These are phyloP conservation scores for Omphaloscelis lunosa DNA, from an alignment of 2,888 invertebrate species.

Conservation along the genomic window DNA sequence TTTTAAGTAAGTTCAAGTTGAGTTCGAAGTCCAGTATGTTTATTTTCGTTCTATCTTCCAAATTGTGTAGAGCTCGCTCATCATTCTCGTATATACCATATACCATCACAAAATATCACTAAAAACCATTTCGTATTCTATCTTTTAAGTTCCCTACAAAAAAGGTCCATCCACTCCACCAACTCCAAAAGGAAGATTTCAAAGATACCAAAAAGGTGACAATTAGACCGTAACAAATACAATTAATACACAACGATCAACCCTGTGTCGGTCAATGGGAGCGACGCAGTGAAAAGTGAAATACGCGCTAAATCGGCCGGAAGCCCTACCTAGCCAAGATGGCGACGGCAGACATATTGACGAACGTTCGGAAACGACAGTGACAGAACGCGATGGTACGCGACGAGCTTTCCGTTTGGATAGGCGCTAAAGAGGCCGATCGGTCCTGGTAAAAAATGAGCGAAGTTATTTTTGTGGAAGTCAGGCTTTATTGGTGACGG, in stretches of 20 bases:
- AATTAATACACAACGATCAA: constrained; percentile 67
- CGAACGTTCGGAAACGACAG: constrained; percentile 74
- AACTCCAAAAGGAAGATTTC: constrained; percentile 59
- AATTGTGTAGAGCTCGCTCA: not conserved
- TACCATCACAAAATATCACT: not conserved
- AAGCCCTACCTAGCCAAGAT: constrained; percentile 70
- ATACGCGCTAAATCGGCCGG: constrained; percentile 70
- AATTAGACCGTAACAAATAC: constrained; percentile 69
- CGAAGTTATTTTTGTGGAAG: constrained; percentile 63
- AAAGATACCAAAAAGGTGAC: constrained; percentile 64
- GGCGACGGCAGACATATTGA: constrained; percentile 76
- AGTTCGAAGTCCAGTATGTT: not conserved
- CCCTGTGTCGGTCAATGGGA: constrained; percentile 65
- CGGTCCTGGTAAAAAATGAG: constrained; percentile 64
- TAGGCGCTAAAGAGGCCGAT: constrained; percentile 65
- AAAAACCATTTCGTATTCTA: constrained; percentile 12
- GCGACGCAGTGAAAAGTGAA: constrained; percentile 72
- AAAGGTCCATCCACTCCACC: constrained; percentile 54
- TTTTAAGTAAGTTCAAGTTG: not conserved
- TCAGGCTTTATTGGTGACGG: constrained; percentile 56
- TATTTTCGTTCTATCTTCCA: not conserved
- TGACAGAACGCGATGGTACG: constrained; percentile 76
- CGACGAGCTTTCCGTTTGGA: constrained; percentile 70
- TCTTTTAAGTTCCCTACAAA: constrained; percentile 27
- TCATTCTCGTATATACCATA: not conserved